Base-by-base conservation (phyloP, 2,888 invertebrate genomes). In the Acanthacorydalis orientalis region DNA sequence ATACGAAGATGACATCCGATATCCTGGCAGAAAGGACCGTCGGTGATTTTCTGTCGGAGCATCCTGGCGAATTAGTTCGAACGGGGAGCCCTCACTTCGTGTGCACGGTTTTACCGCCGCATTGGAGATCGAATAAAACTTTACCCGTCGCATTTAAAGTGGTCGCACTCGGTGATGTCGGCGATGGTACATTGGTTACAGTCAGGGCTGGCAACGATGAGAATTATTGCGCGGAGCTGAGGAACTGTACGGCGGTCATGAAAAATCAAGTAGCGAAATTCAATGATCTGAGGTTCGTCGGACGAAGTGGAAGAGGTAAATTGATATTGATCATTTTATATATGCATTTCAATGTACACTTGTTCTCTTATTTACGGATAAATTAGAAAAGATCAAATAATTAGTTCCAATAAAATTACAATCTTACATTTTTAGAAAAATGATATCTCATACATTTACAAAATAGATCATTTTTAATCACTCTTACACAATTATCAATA, bases 181-280 rank as follows among this genome's bases (percentile, higher is more conserved):
- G 84, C 55, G 95, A 96, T 65, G 95, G 95, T 35, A 96, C 96
- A 14, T 74, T 89, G 64, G 93, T 96, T 54, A 88, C 89, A 14
- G 85, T 97, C 47, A 72, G 83, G 47, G 96, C 95, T 23, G 96
- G 96, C 23, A 97, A 97, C 66, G 96, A 97, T 63, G 95, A 97
- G 68, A 96, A 95, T 69, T 91, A 83, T 64, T 90, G 88, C 60
- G 93, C 91, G 2, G 95, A 97, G 64, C 70, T 95, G 55, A 72
- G 92, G 58, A 97, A 97, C 70, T 85, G 83, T 58, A 85, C 88
- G 12, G 91, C 95, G 0, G 85, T 91, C 52, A 90, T 95, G 87
- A 92, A 92, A 70, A 92, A 93, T 64, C 91, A 93, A 66, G 89
- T 95, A 55, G 96, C 96, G 47, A 92, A 92, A 72, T 97, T 97